Evolutionary conservation across 2,888 invertebrate species (phyloP), one percentile per base, ranked within the genome.

Genomic region (Drosophila longiperda): DNA sequence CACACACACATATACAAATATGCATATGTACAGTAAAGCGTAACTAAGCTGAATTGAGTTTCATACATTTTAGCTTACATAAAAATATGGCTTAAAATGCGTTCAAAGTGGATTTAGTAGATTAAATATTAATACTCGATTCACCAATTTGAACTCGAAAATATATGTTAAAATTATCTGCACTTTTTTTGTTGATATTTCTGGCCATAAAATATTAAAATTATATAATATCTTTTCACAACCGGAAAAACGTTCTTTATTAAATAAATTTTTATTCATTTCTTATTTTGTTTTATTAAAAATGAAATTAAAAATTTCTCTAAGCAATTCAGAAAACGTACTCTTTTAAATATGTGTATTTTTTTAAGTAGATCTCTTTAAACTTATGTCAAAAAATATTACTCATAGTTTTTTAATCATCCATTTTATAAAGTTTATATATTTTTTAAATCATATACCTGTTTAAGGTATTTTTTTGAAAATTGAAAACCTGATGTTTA

Each of bases 1-100:
- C 53, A 70, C 67, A 65, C 66, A 67, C 58, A 69, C 53, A 70
- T 53, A 42, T 12, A 48, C 52, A 66, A 50, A 20, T 52, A 55
- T 38, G 52, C 38, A n/a, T 12, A 17, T 45, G 40, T 64, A 78
- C 72, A 71, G 77, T 80, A 20, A 45, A 38, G 15, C 40, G 7
- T 7, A 12, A 33, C 45, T 63, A 64, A 63, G 53, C 36, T 34
- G 50, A 34, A 73, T 26, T 40, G 33, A 26, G 23, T 26, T 26
- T 64, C 4, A 23, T 8, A 20, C 7, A 45, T 45, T 15, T 1
- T 23, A 23, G 20, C 7, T 15, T 0, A 23, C 20, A 15, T 15
- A 1, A 6, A 15, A 15, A 45, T 20, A 20, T 23, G 20, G 12
- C 7, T 12, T 20, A 1, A 17, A 32, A 17, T 3, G 34, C 4